A percentile compares a stretch with the other conserved stretches of the same genome.
These are phyloP conservation scores for Atrina japonica DNA, from an alignment of 2,888 invertebrate species.

Conservation along the genomic window DNA sequence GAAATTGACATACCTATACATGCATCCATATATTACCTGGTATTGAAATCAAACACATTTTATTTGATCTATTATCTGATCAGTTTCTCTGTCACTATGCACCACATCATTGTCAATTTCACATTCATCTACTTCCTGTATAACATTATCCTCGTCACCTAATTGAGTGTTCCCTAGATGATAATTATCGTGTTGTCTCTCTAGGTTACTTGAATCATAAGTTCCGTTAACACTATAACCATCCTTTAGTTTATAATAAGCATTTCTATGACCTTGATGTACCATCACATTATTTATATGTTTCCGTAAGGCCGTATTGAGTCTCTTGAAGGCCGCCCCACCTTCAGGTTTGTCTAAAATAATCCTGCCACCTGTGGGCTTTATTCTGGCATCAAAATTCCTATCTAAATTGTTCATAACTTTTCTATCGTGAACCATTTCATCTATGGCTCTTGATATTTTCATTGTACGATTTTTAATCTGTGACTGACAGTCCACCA, in stretches of 20 bases:
- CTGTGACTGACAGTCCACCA: constrained; percentile 36
- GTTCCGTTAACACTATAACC: constrained; percentile 3
- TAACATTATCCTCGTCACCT: too few relatives aligned
- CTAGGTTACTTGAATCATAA: too few relatives aligned
- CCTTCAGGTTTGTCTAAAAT: constrained; percentile 55
- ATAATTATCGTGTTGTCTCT: too few relatives aligned
- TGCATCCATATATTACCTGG: too few relatives aligned
- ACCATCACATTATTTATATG: constrained; percentile 52
- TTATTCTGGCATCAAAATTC: constrained; percentile 56
- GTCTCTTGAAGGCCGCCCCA: constrained; percentile 56
- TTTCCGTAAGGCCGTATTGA: constrained; percentile 56
- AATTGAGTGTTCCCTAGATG: too few relatives aligned
- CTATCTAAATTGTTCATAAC: constrained; percentile 60
- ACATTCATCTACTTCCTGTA: too few relatives aligned
- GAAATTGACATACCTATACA: too few relatives aligned
- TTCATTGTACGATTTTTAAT: constrained; percentile 45
- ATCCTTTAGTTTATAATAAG: constrained; percentile 6
- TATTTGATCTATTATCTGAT: too few relatives aligned
- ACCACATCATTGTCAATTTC: too few relatives aligned
- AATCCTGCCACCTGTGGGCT: constrained; percentile 47
- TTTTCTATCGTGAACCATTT: constrained; percentile 60
- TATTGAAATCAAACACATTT: too few relatives aligned
- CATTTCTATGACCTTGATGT: constrained; percentile 25
- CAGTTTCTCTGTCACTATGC: too few relatives aligned
- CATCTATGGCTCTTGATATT: constrained; percentile 61